Conservation (phyloP, 2,888 invertebrate genomes). For the Pogonocherus hispidulus region DNA sequence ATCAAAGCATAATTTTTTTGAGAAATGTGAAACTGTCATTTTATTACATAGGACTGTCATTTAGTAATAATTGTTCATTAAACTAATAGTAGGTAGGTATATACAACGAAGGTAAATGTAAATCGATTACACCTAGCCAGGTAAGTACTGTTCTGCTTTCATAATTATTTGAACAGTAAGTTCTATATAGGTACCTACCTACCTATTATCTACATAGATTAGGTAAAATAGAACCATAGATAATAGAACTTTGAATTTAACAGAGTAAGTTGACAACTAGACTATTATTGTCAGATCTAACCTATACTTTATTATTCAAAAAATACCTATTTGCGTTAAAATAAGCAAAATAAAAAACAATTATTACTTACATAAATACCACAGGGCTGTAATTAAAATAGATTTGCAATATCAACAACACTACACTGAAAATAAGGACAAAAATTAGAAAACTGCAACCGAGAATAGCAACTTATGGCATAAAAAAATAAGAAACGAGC, state of each 20-base stretch:
- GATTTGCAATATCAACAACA: background rate
- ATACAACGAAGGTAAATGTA: too few relatives aligned
- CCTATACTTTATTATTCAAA: background rate
- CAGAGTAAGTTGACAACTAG: background rate
- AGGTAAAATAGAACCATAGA: too few relatives aligned
- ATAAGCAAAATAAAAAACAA: background rate
- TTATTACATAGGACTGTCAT: background rate
- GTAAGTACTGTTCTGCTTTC: too few relatives aligned
- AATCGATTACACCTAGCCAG: too few relatives aligned
- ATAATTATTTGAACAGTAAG: too few relatives aligned
- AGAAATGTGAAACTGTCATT: background rate
- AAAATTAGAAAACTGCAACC: slow-evolving; percentile 19
- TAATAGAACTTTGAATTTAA: too few relatives aligned
- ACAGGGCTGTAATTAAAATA: background rate
- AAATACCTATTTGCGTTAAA: background rate
- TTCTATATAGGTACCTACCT: too few relatives aligned
- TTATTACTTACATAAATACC: slow-evolving; percentile 5
- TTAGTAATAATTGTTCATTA: slow-evolving; percentile 1
- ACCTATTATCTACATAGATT: too few relatives aligned
- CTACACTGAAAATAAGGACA: slow-evolving; percentile 4
- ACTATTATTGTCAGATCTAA: background rate
- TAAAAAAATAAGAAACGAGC: slow-evolving; percentile 29
- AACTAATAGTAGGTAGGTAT: too few relatives aligned
- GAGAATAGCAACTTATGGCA: slow-evolving; percentile 2
- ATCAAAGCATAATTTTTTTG: too few relatives aligned